Evolutionary conservation across 2,113 vertebrate genomes (phyloP).

Genomic region (Pongo pygmaeus): DNA sequence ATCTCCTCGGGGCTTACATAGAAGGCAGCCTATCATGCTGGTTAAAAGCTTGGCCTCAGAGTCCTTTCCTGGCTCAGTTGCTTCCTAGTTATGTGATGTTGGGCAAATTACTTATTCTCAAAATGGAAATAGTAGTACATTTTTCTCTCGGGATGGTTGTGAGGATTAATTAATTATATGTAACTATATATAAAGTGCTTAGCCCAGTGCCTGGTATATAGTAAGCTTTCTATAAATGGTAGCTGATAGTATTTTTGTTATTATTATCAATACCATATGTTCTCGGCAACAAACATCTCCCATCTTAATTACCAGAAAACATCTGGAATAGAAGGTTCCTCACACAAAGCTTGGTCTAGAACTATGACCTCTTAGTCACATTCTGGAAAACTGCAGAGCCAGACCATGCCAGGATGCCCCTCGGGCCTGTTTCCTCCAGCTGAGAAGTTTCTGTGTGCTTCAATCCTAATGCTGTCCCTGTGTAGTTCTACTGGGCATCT

Average conservation of each 20-base stretch:
- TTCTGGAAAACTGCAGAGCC: not conserved
- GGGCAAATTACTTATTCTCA: constrained; percentile 2
- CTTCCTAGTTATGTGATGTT: constrained; percentile 2
- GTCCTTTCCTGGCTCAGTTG: not conserved
- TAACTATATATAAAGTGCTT: constrained; percentile 1
- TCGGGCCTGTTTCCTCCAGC: not conserved
- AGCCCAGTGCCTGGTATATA: not conserved
- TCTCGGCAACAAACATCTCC: not conserved
- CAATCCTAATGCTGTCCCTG: not conserved
- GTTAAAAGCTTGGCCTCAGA: not conserved
- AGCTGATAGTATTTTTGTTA: not conserved
- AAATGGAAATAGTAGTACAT: not conserved
- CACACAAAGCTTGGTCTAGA: not conserved
- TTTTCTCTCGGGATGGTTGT: not conserved
- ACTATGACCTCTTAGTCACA: not conserved
- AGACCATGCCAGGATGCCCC: not conserved
- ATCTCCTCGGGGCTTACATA: not conserved
- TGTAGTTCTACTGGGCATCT: not conserved
- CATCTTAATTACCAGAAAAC: constrained; percentile 7
- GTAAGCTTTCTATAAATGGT: constrained; percentile 9
- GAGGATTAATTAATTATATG: not conserved
- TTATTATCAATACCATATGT: not conserved
- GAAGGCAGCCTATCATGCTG: not conserved
- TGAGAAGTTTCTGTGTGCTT: not conserved
- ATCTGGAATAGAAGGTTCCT: not conserved